A percentile compares a stretch with the other conserved stretches of the same genome.
These are phyloP conservation scores for Sarcoramphus papa DNA, from an alignment of 2,797 vertebrate genomes.

Conservation along the genomic window DNA sequence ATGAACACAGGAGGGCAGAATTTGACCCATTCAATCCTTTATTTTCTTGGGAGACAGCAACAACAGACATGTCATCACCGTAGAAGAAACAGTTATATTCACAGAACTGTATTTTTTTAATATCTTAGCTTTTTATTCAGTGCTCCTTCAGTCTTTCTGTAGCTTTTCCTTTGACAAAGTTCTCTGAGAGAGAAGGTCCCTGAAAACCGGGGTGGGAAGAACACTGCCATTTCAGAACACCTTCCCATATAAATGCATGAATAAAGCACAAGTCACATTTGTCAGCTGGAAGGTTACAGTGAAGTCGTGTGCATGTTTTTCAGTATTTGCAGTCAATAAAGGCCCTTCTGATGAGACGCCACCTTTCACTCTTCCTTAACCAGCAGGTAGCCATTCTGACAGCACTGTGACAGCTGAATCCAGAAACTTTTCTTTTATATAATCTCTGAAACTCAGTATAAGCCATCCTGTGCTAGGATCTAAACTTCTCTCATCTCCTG, in stretches of 20 bases:
- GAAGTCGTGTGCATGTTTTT: background rate
- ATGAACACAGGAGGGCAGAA: background rate
- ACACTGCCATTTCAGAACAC: background rate
- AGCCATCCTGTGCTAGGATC: background rate
- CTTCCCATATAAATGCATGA: background rate
- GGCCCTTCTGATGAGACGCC: background rate
- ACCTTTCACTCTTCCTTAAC: background rate
- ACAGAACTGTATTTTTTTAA: background rate
- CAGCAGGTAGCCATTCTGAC: background rate
- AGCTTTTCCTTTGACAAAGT: background rate
- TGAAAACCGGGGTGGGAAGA: background rate
- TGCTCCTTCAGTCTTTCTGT: background rate
- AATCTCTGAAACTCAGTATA: background rate
- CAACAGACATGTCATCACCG: background rate
- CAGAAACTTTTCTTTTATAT: background rate
- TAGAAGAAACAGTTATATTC: background rate
- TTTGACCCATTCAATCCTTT: background rate
- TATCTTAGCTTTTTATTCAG: background rate
- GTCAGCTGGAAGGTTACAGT: background rate
- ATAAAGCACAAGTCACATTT: background rate
- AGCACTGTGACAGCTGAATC: background rate
- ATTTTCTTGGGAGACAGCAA: background rate
- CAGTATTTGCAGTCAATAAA: constrained; percentile 9
- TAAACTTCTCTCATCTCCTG: background rate
- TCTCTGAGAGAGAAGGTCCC: background rate